Evolutionary conservation across 1,140 invertebrate species (phyloP).

Genomic region (Charaxes varanes): DNA sequence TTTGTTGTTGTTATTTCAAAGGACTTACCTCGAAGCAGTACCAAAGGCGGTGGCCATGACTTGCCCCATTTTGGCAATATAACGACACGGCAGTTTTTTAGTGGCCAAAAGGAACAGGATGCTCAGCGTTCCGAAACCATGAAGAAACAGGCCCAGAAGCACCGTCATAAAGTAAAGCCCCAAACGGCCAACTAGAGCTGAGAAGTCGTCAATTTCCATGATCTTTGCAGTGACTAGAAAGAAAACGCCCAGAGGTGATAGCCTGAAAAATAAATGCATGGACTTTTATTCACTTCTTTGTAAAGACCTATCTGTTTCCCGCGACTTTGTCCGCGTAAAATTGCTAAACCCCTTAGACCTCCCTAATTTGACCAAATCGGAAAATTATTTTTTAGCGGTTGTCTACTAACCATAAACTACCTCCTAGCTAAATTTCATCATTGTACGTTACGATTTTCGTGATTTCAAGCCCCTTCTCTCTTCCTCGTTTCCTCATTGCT

Average conservation of each 20-base stretch:
- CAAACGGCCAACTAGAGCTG: slow-evolving; percentile 86
- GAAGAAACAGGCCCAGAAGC: slow-evolving; percentile 89
- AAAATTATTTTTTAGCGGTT: no score
- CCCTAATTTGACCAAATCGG: no score
- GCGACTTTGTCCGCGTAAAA: no score
- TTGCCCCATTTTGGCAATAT: slow-evolving; percentile 89
- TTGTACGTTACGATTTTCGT: no score
- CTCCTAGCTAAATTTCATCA: no score
- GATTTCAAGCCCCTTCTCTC: no score
- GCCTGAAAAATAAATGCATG: slow-evolving; percentile 78
- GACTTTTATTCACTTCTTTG: no score
- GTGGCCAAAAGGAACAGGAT: slow-evolving; percentile 87
- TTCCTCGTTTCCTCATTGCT: no score
- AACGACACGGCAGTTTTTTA: slow-evolving; percentile 85
- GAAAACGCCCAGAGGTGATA: slow-evolving; percentile 93
- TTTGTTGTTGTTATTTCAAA: no score
- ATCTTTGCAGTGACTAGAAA: slow-evolving; percentile 94
- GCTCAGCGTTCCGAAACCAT: slow-evolving; percentile 92
- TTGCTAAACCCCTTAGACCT: no score
- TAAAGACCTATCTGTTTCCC: no score
- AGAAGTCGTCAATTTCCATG: slow-evolving; percentile 89
- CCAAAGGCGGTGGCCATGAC: slow-evolving; percentile 94
- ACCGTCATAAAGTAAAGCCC: slow-evolving; percentile 95
- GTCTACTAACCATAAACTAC: no score
- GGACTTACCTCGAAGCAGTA: slow-evolving; percentile 91